These are phyloP conservation scores for Drosophila anceps DNA, from an alignment of 2,888 invertebrate genomes.

Conservation along the genomic window DNA sequence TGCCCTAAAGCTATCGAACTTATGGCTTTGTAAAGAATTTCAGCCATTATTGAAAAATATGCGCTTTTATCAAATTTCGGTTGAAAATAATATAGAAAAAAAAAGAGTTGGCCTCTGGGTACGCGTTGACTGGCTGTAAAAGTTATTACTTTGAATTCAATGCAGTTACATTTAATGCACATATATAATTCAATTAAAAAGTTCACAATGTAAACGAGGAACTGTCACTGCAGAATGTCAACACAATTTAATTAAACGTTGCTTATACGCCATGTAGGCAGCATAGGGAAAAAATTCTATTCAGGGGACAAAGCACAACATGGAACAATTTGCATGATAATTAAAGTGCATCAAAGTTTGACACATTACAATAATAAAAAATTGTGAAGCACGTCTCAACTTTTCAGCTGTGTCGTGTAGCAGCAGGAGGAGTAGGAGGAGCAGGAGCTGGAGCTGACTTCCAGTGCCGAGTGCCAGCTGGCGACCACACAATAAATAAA, in stretches of 20 bases:
- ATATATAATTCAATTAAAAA: constrained; percentile 69
- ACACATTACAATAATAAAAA: constrained; percentile 30
- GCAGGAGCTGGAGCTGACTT: not conserved
- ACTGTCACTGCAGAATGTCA: constrained; percentile 39
- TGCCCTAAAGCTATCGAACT: constrained; percentile 1
- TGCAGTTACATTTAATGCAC: constrained; percentile 40
- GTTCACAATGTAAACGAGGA: constrained; percentile 55
- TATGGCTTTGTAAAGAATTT: not conserved
- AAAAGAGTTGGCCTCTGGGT: constrained; percentile 6
- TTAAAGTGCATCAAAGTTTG: constrained; percentile 55
- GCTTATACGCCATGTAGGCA: constrained; percentile 46
- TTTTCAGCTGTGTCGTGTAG: not conserved
- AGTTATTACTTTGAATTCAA: constrained; percentile 54
- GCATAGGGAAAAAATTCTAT: constrained; percentile 26
- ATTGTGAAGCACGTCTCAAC: not conserved
- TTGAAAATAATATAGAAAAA: constrained; percentile 20
- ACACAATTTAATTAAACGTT: constrained; percentile 69
- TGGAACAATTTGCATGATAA: constrained; percentile 54
- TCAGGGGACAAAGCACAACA: constrained; percentile 15
- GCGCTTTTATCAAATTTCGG: constrained; percentile 37
- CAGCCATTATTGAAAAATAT: constrained; percentile 15
- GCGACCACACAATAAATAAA: constrained; percentile 24
- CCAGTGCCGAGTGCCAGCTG: not conserved
- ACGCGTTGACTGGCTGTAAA: not conserved
- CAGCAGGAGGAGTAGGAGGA: not conserved